Evolutionary conservation across 2,113 vertebrate genomes (phyloP).

Genomic region (Gymnogyps californianus): DNA sequence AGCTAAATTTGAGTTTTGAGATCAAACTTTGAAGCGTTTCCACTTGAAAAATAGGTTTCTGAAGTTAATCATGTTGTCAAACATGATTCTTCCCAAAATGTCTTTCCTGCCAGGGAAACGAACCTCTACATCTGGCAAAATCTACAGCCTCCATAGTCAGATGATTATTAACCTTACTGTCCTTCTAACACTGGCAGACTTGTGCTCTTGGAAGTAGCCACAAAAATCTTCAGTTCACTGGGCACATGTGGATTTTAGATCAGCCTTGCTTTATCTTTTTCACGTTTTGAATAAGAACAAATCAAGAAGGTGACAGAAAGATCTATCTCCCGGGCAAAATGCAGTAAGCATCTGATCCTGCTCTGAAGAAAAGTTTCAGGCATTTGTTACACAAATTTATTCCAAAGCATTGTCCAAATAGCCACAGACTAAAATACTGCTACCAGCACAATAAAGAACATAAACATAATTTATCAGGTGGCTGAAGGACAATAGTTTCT

Average conservation of each 20-base stretch:
- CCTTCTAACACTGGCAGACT: neutral
- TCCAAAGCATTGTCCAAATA: neutral
- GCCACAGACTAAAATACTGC: neutral
- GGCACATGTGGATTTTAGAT: neutral
- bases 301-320: neutral
- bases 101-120: neutral
- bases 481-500: neutral
- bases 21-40: neutral
- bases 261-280: neutral
- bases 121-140: neutral
- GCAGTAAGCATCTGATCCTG: rapidly evolving
- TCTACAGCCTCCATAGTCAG: neutral
- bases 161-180: neutral
- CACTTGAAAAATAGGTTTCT: neutral
- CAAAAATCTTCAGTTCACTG: neutral
- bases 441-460: neutral
- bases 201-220: neutral
- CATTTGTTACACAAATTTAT: neutral
- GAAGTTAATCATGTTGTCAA: neutral
- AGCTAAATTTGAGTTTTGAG: neutral
- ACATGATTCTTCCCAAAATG: neutral
- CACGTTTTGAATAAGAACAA: neutral
- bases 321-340: neutral
- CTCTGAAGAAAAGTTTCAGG: neutral
- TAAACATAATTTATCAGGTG: neutral